Conservation (phyloP, 2,888 invertebrate species). For the Sabatieria punctata region DNA sequence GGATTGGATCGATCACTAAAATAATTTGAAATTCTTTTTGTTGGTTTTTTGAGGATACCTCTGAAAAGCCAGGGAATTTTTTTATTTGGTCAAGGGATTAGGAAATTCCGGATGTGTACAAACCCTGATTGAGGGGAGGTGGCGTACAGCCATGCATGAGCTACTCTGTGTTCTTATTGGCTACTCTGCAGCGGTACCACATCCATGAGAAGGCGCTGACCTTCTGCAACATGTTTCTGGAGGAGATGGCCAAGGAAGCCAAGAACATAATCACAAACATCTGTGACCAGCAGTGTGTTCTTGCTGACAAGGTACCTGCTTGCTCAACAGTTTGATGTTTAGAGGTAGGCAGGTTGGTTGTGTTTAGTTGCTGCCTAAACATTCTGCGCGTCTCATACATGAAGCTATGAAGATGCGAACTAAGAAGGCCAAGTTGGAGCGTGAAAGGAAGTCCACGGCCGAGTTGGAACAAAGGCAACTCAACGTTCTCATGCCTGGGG, state of each 20-base stretch:
- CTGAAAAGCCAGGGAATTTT: no score
- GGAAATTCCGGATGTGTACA: no score
- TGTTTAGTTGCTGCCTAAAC: conserved; percentile 60
- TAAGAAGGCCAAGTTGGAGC: conserved; percentile 61
- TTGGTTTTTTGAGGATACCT: no score
- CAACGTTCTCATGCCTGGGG: conserved; percentile 61
- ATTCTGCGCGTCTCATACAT: conserved; percentile 75
- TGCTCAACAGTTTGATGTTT: not conserved
- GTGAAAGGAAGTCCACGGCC: conserved; percentile 49
- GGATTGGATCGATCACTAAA: no score
- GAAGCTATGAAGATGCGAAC: conserved; percentile 64
- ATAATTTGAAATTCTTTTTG: no score
- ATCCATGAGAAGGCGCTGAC: conserved; percentile 84
- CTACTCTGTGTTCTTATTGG: no score
- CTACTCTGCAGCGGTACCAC: conserved; percentile 62
- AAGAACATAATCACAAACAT: conserved; percentile 96
- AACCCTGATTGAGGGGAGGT: no score
- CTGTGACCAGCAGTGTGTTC: conserved; percentile 90
- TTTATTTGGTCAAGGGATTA: no score
- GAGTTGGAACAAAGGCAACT: no score
- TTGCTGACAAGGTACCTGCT: conserved; percentile 59
- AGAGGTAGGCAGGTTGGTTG: not conserved
- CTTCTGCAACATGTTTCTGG: conserved; percentile 88
- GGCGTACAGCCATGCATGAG: no score
- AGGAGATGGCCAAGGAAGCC: conserved; percentile 96